Evolutionary conservation across 2,797 vertebrate species (phyloP).

Genomic region (Hoplostethus atlanticus): DNA sequence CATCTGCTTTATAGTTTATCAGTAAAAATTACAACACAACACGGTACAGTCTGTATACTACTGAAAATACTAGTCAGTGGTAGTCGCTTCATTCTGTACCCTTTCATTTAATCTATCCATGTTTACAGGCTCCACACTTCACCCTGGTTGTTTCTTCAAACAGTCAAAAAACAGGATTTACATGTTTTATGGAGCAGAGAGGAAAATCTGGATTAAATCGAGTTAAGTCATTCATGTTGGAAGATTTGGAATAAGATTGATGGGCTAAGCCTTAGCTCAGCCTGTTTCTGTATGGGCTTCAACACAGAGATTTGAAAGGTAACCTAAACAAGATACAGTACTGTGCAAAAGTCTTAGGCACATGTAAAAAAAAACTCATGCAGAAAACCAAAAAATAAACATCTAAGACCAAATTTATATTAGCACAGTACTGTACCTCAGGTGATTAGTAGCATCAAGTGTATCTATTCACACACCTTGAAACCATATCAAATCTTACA

Average conservation of each 20-base stretch:
- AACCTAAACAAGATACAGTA: slow-evolving; percentile 48
- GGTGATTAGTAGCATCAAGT: slow-evolving; percentile 50
- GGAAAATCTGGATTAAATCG: slow-evolving; percentile 61
- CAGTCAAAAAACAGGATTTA: slow-evolving; percentile 68
- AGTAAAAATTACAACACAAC: not conserved
- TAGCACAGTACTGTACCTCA: slow-evolving; percentile 15
- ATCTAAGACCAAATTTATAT: too few species aligned
- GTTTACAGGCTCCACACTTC: slow-evolving; percentile 55
- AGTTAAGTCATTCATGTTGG: slow-evolving; percentile 72
- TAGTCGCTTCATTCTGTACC: slow-evolving; percentile 5
- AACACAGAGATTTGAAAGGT: slow-evolving; percentile 51
- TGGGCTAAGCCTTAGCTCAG: slow-evolving; percentile 57
- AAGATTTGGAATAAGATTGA: slow-evolving; percentile 68
- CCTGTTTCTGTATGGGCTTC: slow-evolving; percentile 40
- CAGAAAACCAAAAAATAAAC: too few species aligned
- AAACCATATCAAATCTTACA: slow-evolving; percentile 20
- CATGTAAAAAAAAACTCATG: too few species aligned
- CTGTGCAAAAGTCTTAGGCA: too few species aligned
- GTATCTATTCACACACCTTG: slow-evolving; percentile 28
- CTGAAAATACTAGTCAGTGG: not conserved
- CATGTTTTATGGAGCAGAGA: slow-evolving; percentile 62
- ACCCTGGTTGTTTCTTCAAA: slow-evolving; percentile 47
- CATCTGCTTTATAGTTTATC: not conserved
- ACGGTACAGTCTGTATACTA: not conserved
- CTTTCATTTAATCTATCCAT: slow-evolving; percentile 31